Conservation (phyloP, 2,113 vertebrate genomes). For the Hippotragus niger region DNA sequence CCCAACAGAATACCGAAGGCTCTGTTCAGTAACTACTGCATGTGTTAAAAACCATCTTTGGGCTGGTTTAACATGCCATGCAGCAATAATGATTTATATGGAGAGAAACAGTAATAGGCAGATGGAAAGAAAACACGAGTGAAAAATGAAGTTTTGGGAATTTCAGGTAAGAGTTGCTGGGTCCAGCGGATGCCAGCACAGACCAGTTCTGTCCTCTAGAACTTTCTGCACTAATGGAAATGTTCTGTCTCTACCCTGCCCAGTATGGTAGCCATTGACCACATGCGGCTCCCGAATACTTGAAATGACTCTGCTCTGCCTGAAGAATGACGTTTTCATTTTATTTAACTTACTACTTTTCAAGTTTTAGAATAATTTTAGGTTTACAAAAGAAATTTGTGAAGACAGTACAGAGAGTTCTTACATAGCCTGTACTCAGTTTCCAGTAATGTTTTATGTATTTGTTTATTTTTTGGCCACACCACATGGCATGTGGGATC, state of each 20-base stretch:
- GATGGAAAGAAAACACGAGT: neutral
- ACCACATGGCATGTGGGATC: neutral
- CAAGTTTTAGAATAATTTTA: neutral
- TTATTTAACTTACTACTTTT: neutral
- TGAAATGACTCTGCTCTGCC: too few relatives aligned
- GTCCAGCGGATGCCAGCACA: neutral
- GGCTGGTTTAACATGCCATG: neutral
- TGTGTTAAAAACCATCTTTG: neutral
- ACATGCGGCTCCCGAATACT: accelerated
- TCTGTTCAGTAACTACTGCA: neutral
- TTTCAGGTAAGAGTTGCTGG: accelerated
- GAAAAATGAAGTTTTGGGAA: neutral
- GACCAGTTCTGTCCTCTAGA: accelerated
- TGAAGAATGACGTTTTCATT: neutral
- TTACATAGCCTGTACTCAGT: neutral
- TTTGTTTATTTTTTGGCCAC: neutral
- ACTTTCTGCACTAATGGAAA: accelerated
- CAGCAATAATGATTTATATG: neutral
- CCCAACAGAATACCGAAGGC: neutral
- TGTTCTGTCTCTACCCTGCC: accelerated
- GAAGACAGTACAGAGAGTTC: neutral
- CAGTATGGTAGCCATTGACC: accelerated
- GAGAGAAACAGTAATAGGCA: neutral
- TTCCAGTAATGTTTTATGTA: neutral
- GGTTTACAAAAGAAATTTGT: neutral